Percentiles rank a stretch among this genome's conserved stretches.
Conservation (phyloP, 2,797 vertebrate genomes). For the Chelon auratus region DNA sequence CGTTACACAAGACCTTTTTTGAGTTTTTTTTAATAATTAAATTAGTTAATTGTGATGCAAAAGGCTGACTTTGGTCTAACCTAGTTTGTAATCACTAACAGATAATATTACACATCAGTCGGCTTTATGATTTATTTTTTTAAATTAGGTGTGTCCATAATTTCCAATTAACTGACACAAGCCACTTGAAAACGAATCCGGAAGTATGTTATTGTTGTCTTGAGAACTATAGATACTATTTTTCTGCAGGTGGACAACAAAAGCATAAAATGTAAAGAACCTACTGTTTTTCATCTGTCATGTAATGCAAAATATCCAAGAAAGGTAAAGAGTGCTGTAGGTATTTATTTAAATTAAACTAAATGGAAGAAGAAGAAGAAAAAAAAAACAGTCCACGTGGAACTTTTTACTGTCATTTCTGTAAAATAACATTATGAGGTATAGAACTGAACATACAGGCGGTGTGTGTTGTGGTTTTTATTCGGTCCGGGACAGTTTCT, state of each 20-base stretch:
- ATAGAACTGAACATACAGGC: conserved; percentile 48
- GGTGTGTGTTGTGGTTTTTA: conserved; percentile 62
- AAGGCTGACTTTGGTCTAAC: not conserved
- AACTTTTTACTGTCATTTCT: conserved; percentile 9
- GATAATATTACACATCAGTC: not conserved
- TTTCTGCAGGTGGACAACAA: not conserved
- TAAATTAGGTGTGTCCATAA: not conserved
- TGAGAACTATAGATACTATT: not conserved
- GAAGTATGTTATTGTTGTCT: not conserved
- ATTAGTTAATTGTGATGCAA: too few species aligned
- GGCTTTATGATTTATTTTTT: too few species aligned
- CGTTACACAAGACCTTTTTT: too few species aligned
- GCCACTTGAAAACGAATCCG: not conserved
- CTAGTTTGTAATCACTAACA: not conserved
- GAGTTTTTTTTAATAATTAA: too few species aligned
- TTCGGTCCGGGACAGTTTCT: conserved; percentile 57
- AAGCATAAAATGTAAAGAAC: not conserved
- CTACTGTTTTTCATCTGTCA: too few species aligned
- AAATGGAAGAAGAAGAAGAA: not conserved
- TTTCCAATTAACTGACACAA: too few species aligned
- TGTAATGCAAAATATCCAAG: not conserved
- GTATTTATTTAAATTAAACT: too few species aligned
- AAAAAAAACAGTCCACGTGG: not conserved
- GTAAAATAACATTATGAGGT: conserved; percentile 5
- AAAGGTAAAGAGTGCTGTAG: too few species aligned